Evolutionary conservation across 35 echinoderm and acorn worm genomes (phyloP).

Genomic region (Apostichopus californicus): DNA sequence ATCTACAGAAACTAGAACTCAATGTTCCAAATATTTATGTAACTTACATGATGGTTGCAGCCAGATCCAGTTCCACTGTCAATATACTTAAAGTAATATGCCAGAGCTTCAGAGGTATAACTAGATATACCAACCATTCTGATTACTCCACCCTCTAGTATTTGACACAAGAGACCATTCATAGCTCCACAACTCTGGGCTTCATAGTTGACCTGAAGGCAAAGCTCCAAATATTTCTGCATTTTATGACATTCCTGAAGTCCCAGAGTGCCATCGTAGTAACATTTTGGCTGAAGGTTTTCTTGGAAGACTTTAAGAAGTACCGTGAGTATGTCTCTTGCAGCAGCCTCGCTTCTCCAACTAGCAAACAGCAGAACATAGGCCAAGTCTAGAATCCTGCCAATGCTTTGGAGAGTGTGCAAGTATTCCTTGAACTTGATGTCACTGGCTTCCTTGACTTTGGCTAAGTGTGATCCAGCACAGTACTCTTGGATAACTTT

Average conservation of each 20-base stretch:
- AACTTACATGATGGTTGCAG: no score
- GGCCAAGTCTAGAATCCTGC: conserved; percentile 10
- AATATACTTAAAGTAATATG: conserved; percentile 33
- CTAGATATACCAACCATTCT: conserved; percentile 27
- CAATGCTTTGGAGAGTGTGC: not conserved
- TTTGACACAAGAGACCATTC: not conserved
- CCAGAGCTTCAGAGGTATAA: conserved; percentile 38
- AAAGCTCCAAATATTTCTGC: conserved; percentile 40
- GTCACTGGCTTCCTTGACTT: not conserved
- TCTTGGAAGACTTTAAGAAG: not conserved
- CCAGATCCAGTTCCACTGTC: no score
- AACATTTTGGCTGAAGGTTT: not conserved
- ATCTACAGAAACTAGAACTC: no score
- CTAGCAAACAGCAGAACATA: conserved; percentile 42
- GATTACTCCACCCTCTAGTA: not conserved
- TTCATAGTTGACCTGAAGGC: conserved; percentile 40
- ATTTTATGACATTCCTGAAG: conserved; percentile 46
- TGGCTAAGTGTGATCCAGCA: conserved; percentile 40
- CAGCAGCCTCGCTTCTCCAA: conserved; percentile 25
- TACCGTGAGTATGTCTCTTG: conserved; percentile 15
- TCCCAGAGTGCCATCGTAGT: not conserved
- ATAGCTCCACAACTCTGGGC: not conserved
- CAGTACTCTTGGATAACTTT: conserved; percentile 50
- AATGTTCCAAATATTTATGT: no score
- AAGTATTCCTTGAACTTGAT: conserved; percentile 11